Conservation (phyloP, 2,888 invertebrate species). For the Platycheirus albimanus region DNA sequence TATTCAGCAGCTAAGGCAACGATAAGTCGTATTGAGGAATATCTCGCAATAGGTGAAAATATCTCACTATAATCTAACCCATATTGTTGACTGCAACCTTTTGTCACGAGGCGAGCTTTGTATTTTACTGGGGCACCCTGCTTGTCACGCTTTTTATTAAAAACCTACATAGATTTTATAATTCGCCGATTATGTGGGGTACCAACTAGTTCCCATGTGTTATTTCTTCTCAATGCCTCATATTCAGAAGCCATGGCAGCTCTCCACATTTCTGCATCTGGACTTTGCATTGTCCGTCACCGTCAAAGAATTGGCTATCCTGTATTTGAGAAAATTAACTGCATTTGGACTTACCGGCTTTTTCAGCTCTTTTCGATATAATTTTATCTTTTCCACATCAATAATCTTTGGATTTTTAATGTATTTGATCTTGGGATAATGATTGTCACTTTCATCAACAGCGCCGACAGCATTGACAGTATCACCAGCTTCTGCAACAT, state of each 20-base stretch:
- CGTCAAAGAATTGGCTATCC: background rate
- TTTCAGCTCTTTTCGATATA: conserved; percentile 1
- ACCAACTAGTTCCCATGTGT: conserved; percentile 5
- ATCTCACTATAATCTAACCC: too few relatives aligned
- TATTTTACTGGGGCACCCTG: too few relatives aligned
- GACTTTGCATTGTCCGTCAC: background rate
- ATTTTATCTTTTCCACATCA: background rate
- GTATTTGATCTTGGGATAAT: background rate
- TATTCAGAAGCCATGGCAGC: conserved; percentile 10
- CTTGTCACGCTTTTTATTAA: background rate
- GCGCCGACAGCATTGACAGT: background rate
- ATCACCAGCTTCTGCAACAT: background rate
- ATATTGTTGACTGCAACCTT: too few relatives aligned
- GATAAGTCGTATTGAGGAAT: too few relatives aligned
- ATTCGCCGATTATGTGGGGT: background rate
- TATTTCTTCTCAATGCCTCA: background rate
- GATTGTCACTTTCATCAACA: background rate
- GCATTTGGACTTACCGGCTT: background rate
- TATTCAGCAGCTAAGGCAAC: too few relatives aligned
- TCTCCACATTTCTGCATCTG: conserved; percentile 14
- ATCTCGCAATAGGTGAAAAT: too few relatives aligned
- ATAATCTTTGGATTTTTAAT: background rate
- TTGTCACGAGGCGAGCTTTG: too few relatives aligned
- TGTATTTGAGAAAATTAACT: background rate
- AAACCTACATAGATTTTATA: conserved; percentile 6